Conservation (phyloP, 2,113 vertebrate species). For the rat (Rattus norvegicus) region GRCr8 NC_086032.1:103149501-103150000, state of each 20-base stretch:
- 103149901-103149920: slow-evolving; percentile 68
- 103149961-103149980: slow-evolving; percentile 80
- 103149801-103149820: neutral
- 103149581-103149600: neutral
- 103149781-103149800: slow-evolving; percentile 31
- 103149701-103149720: neutral
- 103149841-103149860: slow-evolving; percentile 67
- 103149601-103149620: too few relatives aligned
- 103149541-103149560: too few relatives aligned
- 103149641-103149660: too few relatives aligned
- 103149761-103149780: neutral
- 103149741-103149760: neutral
- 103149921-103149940: slow-evolving; percentile 70
- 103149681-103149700: too few relatives aligned
- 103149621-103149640: neutral
- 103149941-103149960: slow-evolving; percentile 68
- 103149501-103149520: too few relatives aligned
- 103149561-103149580: neutral
- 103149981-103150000: slow-evolving; percentile 78
- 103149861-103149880: slow-evolving; percentile 74
- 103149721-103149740: neutral
- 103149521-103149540: too few relatives aligned
- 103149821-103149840: slow-evolving; percentile 47
- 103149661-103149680: too few relatives aligned
- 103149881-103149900: slow-evolving; percentile 74